phyloP scores from a whole-genome alignment of 2,113 vertebrate species.

The Sinosuthora webbiana region DNA sequence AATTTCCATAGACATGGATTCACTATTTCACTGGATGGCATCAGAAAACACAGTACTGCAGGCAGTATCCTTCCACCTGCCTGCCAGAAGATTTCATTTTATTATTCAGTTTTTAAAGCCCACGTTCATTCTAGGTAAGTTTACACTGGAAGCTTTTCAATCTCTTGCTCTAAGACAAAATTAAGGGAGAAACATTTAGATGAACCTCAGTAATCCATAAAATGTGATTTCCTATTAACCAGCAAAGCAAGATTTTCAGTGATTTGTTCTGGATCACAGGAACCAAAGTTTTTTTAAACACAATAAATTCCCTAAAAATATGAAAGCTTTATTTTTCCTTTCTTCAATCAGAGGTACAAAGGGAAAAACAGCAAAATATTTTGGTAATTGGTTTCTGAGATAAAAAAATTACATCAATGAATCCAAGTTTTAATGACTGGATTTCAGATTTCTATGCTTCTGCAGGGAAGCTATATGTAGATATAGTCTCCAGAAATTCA shows the following conservation, averaged over 20 bases:
- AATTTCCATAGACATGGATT: constrained; percentile 78
- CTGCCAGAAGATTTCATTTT: constrained; percentile 60
- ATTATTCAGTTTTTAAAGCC: constrained; percentile 58
- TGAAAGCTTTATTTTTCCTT: not conserved
- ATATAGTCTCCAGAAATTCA: not conserved
- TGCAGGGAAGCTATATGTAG: not conserved
- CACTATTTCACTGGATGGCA: constrained; percentile 73
- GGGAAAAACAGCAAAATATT: not conserved
- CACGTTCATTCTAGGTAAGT: constrained; percentile 41
- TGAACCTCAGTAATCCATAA: not conserved
- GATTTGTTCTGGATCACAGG: not conserved
- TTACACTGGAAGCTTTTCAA: constrained; percentile 33
- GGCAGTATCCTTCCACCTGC: constrained; percentile 65
- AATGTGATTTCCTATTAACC: not conserved
- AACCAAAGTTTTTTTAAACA: not conserved
- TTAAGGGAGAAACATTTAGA: not conserved
- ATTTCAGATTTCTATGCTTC: not conserved
- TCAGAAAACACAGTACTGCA: constrained; percentile 68
- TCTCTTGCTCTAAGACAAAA: constrained; percentile 38
- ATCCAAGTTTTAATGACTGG: not conserved
- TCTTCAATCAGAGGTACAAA: not conserved
- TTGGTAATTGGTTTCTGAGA: not conserved
- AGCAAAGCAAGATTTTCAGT: not conserved
- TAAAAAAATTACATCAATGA: not conserved
- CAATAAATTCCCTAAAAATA: not conserved